Evolutionary conservation across 2,113 vertebrate genomes (phyloP), one percentile per base, ranked within the genome.

Genomic region (Theropithecus gelada): DNA sequence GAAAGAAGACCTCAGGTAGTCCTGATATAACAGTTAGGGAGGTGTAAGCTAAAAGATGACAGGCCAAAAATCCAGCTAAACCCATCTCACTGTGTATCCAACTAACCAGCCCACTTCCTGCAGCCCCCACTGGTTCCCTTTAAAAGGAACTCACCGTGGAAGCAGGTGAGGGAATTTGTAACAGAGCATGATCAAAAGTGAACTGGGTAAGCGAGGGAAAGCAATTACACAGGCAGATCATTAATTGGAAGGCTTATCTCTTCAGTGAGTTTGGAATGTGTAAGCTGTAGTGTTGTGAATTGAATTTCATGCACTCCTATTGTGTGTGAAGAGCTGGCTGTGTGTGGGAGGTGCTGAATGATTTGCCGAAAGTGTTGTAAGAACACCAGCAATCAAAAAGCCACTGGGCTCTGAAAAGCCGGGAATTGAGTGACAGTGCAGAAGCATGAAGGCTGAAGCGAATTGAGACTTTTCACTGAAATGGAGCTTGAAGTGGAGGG

Each of bases 161-260:
- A 96, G 72, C 95, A 97, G 97, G 97, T 98, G 93, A 97, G 55
- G 83, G 97, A 92, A 94, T 98, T 95, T 95, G 96, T 87, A 96
- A 96, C 96, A 96, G 95, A 93, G 43, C 73, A 20, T 25, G 96
- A 97, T 97, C 97, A 97, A 97, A 98, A 96, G 96, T 88, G 75
- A 94, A 96, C 50, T 89, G 90, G 88, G 84, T 79, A 79, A 93
- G 90, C 0, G 0, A 93, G 45, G 90, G 84, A 95, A 88, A 85
- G 95, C 95, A 93, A 94, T 98, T 93, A 96, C 72, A 89, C 82
- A 88, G 96, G 84, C 78, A 94, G 92, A 93, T 92, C 95, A 94
- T 97, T 98, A 97, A 98, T 96, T 97, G 97, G 81, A 64, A 45
- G 85, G 78, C 90, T 97, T 94, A 94, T 97, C 96, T 97, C 90